Base-by-base conservation (phyloP, 2,888 invertebrate genomes). In the Heteromurus nitidus region DNA sequence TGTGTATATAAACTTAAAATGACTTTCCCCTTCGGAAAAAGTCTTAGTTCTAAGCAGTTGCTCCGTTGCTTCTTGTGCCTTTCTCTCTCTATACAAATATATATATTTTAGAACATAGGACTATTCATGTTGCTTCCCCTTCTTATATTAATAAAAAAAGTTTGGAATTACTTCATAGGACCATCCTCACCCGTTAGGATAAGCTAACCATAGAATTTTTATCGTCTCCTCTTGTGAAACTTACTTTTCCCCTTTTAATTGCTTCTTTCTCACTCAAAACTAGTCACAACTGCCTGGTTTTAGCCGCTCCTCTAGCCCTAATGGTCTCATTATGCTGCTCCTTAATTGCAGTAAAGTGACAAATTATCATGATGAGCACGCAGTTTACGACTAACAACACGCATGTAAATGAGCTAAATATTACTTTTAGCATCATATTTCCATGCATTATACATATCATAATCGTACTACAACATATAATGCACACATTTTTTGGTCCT, bases 191-290 rank as follows among this genome's bases (percentile, higher is more conserved):
- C 13, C 36, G 36, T 36, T 36, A 36, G 36, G 36, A 36, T 36
- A 36, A 16, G 22, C 44, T 64, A 64, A 64, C 64, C 64, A 64
- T 18, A 60, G n/a, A 5, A 64, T 79, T 77, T 77, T 70, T 22
- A 13, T n/a, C n/a, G n/a, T 31, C 31, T 20, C 28, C 62, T 67
- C 58, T 55, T 30, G 36, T 31, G 18, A 42, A 24, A 28, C 13
- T 24, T 24, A 24, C 62, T 65, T 60, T 65, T 22, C 67, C 65
- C 47, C 72, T 50, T n/a, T 55, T 31, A 68, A 58, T 55, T 47
- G 65, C 62, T 72, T 60, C 42, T 31, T 53, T 70, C 44, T 58
- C 70, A 70, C 53, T 58, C 70, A 74, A 47, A 47, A 47, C 44
- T 20, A 70, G 31, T 58, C 70, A 74, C 28, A 47, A 47, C 44